phyloP scores from a whole-genome alignment of 2,888 invertebrate genomes.

The Anticlea derivata region DNA sequence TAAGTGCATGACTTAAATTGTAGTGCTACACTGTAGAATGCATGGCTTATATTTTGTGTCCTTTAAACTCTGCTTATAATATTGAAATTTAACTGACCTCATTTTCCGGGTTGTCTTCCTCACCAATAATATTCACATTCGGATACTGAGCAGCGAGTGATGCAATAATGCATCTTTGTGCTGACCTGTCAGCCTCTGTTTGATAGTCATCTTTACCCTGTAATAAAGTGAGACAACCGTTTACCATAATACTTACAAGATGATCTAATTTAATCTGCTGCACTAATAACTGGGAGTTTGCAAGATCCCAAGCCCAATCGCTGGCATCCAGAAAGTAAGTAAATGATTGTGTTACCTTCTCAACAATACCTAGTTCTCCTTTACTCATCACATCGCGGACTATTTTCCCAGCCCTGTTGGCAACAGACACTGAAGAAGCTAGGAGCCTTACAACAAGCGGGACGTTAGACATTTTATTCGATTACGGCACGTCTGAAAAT shows the following conservation, averaged over 20 bases:
- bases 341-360: constrained; percentile 86
- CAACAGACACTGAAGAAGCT: constrained; percentile 91
- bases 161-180: constrained; percentile 96
- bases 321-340: too few species aligned
- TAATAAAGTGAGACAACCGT: constrained; percentile 20
- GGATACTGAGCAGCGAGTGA: constrained; percentile 94
- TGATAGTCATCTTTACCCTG: constrained; percentile 96
- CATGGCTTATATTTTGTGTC: too few species aligned
- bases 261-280: background rate
- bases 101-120: constrained; percentile 90
- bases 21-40: too few species aligned
- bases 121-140: constrained; percentile 92
- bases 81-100: constrained; percentile 64
- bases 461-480: constrained; percentile 60
- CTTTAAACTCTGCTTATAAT: too few species aligned
- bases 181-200: constrained; percentile 98
- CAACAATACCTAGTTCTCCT: constrained; percentile 95
- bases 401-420: constrained; percentile 93
- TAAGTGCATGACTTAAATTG: too few species aligned
- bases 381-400: constrained; percentile 95
- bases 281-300: too few species aligned
- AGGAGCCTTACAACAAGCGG: constrained; percentile 89
- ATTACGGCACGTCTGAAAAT: background rate
- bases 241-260: background rate
- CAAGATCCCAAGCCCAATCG: too few species aligned